These are phyloP conservation scores for Tetramorium alpestre DNA, from an alignment of 1,140 invertebrate genomes.

Conservation along the genomic window DNA sequence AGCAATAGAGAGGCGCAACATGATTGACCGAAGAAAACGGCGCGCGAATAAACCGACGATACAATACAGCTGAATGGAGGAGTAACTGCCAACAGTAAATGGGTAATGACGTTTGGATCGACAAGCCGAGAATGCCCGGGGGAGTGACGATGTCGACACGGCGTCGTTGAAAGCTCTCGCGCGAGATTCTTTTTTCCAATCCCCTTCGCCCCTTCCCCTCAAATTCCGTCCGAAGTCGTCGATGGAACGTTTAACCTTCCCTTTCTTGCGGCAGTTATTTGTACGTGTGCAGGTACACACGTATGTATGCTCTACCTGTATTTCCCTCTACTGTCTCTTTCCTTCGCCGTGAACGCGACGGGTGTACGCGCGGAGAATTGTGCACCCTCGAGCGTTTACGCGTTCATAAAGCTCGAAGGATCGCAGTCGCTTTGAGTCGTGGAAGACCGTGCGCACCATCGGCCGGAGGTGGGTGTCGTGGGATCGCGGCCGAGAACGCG, in stretches of 20 bases:
- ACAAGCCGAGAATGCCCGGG: constrained; percentile 52
- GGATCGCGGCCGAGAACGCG: constrained; percentile 64
- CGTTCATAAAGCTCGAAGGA: constrained; percentile 80
- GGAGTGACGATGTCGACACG: constrained; percentile 55
- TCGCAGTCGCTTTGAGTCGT: constrained; percentile 72
- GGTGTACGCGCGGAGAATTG: constrained; percentile 34
- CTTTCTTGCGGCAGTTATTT: constrained; percentile 45
- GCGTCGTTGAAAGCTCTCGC: constrained; percentile 53
- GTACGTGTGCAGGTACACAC: neutral
- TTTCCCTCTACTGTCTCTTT: constrained; percentile 27
- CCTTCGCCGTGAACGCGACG: constrained; percentile 14
- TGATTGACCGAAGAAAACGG: constrained; percentile 71
- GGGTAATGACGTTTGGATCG: constrained; percentile 71
- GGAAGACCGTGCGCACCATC: constrained; percentile 55
- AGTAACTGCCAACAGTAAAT: constrained; percentile 51
- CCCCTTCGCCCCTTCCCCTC: neutral
- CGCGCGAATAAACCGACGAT: constrained; percentile 62
- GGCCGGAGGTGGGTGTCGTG: constrained; percentile 68
- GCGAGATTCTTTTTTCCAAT: constrained; percentile 41
- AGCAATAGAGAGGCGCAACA: constrained; percentile 57
- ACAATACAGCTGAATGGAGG: constrained; percentile 69
- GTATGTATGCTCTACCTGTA: neutral
- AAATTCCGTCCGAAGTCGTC: constrained; percentile 53
- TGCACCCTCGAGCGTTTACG: constrained; percentile 76
- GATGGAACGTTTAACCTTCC: constrained; percentile 74